phyloP scores from a whole-genome alignment of 2,888 invertebrate species.

The Idaea dimidiata region DNA sequence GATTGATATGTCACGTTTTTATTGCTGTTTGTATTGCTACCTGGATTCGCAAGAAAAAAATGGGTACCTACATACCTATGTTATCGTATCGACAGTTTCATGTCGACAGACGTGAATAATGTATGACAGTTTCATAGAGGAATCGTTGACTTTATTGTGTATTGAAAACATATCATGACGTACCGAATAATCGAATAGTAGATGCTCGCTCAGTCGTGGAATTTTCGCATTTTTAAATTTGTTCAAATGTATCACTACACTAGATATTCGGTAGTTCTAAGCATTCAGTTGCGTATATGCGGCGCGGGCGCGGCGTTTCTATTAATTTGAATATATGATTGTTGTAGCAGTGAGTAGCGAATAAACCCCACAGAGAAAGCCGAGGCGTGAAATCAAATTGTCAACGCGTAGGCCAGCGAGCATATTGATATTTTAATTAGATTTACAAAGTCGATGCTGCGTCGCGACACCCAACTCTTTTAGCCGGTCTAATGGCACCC shows the following conservation, averaged over 20 bases:
- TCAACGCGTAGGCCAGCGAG: constrained; percentile 70
- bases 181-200: constrained; percentile 45
- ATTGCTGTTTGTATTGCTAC: constrained; percentile 76
- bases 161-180: constrained; percentile 52
- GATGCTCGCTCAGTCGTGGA: constrained; percentile 43
- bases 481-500: constrained; percentile 78
- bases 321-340: constrained; percentile 6
- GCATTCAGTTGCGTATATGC: too few species aligned
- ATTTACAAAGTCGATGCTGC: constrained; percentile 69
- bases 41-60: constrained; percentile 59
- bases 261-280: not conserved
- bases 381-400: constrained; percentile 78
- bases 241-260: not conserved
- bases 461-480: constrained; percentile 77
- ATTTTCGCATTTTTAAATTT: constrained; percentile 18
- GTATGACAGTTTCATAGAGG: constrained; percentile 58
- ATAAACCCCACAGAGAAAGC: constrained; percentile 37
- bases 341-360: constrained; percentile 23
- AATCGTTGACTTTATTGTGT: constrained; percentile 68
- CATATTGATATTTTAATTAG: constrained; percentile 82
- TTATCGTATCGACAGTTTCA: constrained; percentile 57
- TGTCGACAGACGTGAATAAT: constrained; percentile 44
- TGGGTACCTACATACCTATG: constrained; percentile 55
- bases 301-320: not conserved
- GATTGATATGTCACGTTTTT: constrained; percentile 78